Conservation (phyloP, 1,140 invertebrate genomes). For the Zaprionus kolodkinae region DNA sequence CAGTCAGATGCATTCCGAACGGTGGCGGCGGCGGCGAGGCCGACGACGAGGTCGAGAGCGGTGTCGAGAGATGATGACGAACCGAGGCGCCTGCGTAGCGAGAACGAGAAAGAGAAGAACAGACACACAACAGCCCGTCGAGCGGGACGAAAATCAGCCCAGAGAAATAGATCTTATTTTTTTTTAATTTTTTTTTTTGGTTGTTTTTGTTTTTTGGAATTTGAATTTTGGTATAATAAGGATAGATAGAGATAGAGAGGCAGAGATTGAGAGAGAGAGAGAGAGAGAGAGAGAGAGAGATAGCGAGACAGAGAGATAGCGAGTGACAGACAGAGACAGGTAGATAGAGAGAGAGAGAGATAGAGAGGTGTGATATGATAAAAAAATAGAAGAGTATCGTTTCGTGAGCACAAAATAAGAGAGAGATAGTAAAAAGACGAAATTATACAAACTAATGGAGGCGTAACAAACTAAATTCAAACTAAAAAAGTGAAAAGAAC, state of each 20-base stretch:
- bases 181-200: slow-evolving; percentile 42
- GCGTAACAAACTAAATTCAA: slow-evolving; percentile 65
- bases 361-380: slow-evolving; percentile 33
- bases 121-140: slow-evolving; percentile 83
- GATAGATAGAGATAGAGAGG: slow-evolving; percentile 28
- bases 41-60: slow-evolving; percentile 77
- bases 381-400: slow-evolving; percentile 36
- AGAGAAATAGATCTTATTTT: slow-evolving; percentile 75
- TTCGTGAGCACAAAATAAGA: slow-evolving; percentile 60
- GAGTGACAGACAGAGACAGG: slow-evolving; percentile 16
- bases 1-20: slow-evolving; percentile 75
- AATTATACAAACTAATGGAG: slow-evolving; percentile 43
- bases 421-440: slow-evolving; percentile 50
- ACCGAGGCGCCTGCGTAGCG: slow-evolving; percentile 76
- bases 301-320: slow-evolving; percentile 4
- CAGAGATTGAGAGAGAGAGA: slow-evolving; percentile 1
- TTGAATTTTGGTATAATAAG: slow-evolving; percentile 63
- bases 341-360: slow-evolving; percentile 4
- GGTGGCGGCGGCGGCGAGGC: slow-evolving; percentile 75
- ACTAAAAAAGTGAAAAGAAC: slow-evolving; percentile 36
- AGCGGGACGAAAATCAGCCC: slow-evolving; percentile 84
- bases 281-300: not conserved
- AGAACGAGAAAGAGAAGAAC: slow-evolving; percentile 84
- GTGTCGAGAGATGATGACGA: slow-evolving; percentile 81
- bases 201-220: slow-evolving; percentile 51